Evolutionary conservation across 2,888 invertebrate species (phyloP), one percentile per base, ranked within the genome.

Genomic region (Eupithecia exiguata): DNA sequence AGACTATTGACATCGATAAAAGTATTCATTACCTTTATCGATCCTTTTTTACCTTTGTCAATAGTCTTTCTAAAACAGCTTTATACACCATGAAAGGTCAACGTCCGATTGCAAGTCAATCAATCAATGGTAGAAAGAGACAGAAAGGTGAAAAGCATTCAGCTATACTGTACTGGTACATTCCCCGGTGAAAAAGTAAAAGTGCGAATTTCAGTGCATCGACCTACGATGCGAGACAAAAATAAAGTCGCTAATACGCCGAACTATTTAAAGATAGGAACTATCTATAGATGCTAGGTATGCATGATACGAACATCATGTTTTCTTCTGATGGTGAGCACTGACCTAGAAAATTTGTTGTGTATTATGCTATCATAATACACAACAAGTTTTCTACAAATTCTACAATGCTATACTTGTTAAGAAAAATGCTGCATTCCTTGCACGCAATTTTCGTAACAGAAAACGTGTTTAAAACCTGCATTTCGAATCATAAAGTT

Each of bases 151-250:
- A 72, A 76, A 74, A 76, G 49, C 40, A 67, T 74, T 74, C 74
- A 68, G 71, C 69, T 53, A 69, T 66, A 74, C 70, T 65, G n/a
- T 38, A 72, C 63, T 25, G 25, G 12, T 25, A 75, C 76, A 78
- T 77, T 79, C 78, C 71, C 69, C 65, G 68, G 61, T 76, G 65
- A 74, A 78, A 78, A 79, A 80, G 78, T 79, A 81, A 81, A 80
- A 80, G 78, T 79, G 71, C 76, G 74, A 79, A 76, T 70, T 79
- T 71, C 75, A 78, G 79, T 78, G 79, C 79, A 78, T 75, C 71
- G 80, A 77, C 80, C 80, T 71, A 16, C 68, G 71, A 69, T 46
- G 78, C 71, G 77, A 74, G 79, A 79, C 80, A 75, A 78, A 79
- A 79, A 80, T 80, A 80, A 72, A 40, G 74, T 74, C 68, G 75